Evolutionary conservation across 35 echinoderm and acorn worm genomes (phyloP).

Genomic region (Antedon bifida): DNA sequence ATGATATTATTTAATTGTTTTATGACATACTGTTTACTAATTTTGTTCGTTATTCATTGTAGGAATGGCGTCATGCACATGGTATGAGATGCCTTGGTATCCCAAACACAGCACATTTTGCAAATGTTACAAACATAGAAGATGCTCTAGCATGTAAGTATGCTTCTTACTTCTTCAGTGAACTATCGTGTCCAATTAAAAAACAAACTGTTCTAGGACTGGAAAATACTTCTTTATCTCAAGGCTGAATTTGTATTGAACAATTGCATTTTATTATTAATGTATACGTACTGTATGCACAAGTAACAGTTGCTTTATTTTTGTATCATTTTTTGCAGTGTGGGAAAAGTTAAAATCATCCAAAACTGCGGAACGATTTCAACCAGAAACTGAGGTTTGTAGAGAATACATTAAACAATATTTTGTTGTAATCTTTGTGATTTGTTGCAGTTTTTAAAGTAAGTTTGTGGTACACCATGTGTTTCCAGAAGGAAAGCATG

Average conservation of each 20-base stretch:
- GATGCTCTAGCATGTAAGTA: slow-evolving; percentile 95
- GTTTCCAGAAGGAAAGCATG: too few relatives aligned
- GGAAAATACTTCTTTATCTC: too few relatives aligned
- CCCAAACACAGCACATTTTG: slow-evolving; percentile 98
- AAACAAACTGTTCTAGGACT: too few relatives aligned
- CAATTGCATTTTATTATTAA: too few relatives aligned
- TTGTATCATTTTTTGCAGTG: slow-evolving; percentile 41
- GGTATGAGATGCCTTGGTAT: slow-evolving; percentile 95
- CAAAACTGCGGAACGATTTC: slow-evolving; percentile 66
- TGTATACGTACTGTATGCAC: too few relatives aligned
- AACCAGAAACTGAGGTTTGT: slow-evolving; percentile 80
- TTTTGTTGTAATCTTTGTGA: neutral
- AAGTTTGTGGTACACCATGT: too few relatives aligned
- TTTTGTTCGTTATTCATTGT: neutral
- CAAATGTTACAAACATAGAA: slow-evolving; percentile 94
- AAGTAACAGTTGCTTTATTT: too few relatives aligned
- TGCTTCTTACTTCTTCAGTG: neutral
- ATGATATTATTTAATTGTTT: too few relatives aligned
- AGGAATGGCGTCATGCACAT: slow-evolving; percentile 99
- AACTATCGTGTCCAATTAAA: too few relatives aligned
- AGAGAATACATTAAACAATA: neutral
- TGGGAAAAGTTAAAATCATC: slow-evolving; percentile 90
- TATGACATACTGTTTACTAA: neutral
- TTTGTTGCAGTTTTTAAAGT: too few relatives aligned
- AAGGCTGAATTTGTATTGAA: too few relatives aligned